Conservation (phyloP, 53 echinoderm and acorn worm species). For the Henricia sp. region DNA sequence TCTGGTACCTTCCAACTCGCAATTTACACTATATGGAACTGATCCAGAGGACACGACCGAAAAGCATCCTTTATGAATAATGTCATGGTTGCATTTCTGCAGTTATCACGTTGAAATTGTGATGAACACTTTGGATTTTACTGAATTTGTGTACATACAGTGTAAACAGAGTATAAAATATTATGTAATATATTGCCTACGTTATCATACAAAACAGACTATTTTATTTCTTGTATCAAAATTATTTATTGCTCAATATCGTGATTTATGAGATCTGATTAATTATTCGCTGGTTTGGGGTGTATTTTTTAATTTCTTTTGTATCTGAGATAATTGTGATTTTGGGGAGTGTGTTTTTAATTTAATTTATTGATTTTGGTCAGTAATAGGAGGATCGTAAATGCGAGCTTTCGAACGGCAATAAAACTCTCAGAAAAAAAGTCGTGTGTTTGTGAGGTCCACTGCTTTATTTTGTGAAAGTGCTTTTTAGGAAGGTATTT, state of each 20-base stretch:
- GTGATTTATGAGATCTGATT: conserved; percentile 26
- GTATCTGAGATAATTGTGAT: background rate
- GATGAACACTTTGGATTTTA: too few species aligned
- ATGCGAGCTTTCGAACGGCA: conserved; percentile 8
- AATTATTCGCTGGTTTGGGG: conserved; percentile 13
- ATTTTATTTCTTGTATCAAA: conserved; percentile 61
- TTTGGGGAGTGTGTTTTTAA: background rate
- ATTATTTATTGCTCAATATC: conserved; percentile 59
- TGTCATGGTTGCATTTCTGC: too few species aligned
- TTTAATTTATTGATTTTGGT: conserved; percentile 39
- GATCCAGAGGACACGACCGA: too few species aligned
- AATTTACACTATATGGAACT: too few species aligned
- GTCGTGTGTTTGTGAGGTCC: background rate
- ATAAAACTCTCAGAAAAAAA: conserved; percentile 4
- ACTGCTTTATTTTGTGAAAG: too few species aligned
- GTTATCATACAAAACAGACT: conserved; percentile 36
- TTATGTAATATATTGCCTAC: conserved; percentile 56
- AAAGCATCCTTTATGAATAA: too few species aligned
- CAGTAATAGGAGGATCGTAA: background rate
- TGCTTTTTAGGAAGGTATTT: too few species aligned
- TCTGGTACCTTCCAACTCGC: too few species aligned
- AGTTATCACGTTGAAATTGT: too few species aligned
- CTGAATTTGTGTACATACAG: conserved; percentile 34
- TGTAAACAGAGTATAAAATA: conserved; percentile 51
- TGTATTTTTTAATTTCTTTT: conserved; percentile 6